Percentiles rank a stretch among this genome's conserved stretches.
phyloP scores from a whole-genome alignment of 2,888 invertebrate species.

The Drosophila algonquin region DNA sequence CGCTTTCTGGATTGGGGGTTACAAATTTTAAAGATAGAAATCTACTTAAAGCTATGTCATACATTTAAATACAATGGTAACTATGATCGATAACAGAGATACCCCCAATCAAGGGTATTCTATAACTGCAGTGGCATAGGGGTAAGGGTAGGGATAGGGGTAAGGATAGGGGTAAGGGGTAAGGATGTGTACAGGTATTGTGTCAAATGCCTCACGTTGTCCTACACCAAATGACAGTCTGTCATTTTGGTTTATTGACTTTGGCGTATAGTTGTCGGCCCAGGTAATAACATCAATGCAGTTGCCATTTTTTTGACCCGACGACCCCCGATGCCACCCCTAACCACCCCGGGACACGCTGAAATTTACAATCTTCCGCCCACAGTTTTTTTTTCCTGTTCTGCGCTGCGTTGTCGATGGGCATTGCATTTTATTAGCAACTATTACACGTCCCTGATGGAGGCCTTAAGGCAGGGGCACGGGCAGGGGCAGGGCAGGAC shows the following conservation, averaged over 20 bases:
- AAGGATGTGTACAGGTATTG: not conserved
- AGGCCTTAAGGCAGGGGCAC: conserved; percentile 16
- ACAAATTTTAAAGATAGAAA: too few relatives aligned
- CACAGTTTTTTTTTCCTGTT: conserved; percentile 12
- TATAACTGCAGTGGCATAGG: conserved; percentile 37
- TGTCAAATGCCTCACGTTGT: conserved; percentile 17
- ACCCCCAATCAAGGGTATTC: not conserved
- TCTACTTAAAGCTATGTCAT: too few relatives aligned
- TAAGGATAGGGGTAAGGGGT: too few relatives aligned
- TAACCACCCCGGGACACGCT: not conserved
- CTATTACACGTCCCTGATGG: conserved; percentile 69
- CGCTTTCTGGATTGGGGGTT: too few relatives aligned
- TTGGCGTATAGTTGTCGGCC: conserved; percentile 77
- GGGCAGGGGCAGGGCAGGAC: not conserved
- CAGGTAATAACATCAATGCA: conserved; percentile 81
- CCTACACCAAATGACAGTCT: conserved; percentile 14
- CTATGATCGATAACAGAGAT: too few relatives aligned
- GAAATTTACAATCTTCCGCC: conserved; percentile 21
- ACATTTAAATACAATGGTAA: too few relatives aligned
- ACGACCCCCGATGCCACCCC: not conserved
- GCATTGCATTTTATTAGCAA: conserved; percentile 79
- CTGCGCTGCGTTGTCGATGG: conserved; percentile 56
- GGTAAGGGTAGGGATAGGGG: too few relatives aligned
- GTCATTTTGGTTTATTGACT: conserved; percentile 79
- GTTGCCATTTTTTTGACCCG: conserved; percentile 75